Evolutionary conservation across 2,888 invertebrate species (phyloP).

Genomic region (Andrena bicolor): DNA sequence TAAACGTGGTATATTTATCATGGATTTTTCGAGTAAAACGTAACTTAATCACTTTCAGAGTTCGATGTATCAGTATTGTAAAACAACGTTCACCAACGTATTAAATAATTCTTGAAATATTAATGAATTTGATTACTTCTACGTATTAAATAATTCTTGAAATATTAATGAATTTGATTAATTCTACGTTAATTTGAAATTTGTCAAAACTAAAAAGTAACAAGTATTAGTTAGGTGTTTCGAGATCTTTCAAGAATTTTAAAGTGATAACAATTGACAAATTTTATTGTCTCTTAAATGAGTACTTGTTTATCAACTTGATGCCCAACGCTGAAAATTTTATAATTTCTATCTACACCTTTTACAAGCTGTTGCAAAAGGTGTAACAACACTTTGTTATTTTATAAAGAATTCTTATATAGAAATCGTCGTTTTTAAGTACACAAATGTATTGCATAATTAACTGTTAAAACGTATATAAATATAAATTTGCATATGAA

Average conservation of each 20-base stretch:
- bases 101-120: not conserved
- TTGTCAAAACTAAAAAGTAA: not conserved
- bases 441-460: constrained; percentile 3
- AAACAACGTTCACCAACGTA: not conserved
- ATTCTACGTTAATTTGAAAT: not conserved
- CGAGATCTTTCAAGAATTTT: not conserved
- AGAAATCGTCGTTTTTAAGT: not conserved
- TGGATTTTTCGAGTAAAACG: not conserved
- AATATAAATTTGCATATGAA: constrained; percentile 6
- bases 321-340: constrained; percentile 5
- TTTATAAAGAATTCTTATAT: not conserved
- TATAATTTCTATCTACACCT: not conserved
- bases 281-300: not conserved
- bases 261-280: not conserved
- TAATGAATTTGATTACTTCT: not conserved
- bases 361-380: not conserved
- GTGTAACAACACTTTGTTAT: not conserved
- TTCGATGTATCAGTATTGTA: not conserved
- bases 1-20: not conserved
- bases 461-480: constrained; percentile 2
- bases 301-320: not conserved
- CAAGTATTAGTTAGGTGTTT: not conserved
- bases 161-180: not conserved
- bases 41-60: not conserved
- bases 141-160: not conserved